These are phyloP conservation scores for Peromyscus attwateri DNA, from an alignment of 2,797 vertebrate genomes.

Conservation along the genomic window DNA sequence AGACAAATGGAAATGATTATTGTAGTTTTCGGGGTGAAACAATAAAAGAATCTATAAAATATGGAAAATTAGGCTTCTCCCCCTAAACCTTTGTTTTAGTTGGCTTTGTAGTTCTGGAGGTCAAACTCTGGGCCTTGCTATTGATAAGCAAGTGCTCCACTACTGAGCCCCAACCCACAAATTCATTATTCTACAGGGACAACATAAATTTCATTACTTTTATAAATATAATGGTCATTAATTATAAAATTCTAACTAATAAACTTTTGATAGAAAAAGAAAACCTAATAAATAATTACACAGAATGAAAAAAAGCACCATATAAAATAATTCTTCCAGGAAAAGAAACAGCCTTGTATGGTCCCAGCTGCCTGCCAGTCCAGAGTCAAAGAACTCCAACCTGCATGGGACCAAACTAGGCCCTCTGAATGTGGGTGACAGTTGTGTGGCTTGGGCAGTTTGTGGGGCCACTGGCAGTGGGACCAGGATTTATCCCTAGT, in stretches of 20 bases:
- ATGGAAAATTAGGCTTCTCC: background rate
- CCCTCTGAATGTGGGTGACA: too few species aligned
- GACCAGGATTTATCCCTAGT: too few species aligned
- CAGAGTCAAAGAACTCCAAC: too few species aligned
- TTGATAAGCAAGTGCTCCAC: background rate
- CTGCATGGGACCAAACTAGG: too few species aligned
- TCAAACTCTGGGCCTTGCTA: background rate
- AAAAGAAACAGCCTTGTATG: background rate
- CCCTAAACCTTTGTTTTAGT: background rate
- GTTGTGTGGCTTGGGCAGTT: too few species aligned
- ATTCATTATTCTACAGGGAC: background rate
- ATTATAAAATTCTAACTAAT: background rate
- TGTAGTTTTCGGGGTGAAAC: background rate
- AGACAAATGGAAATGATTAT: background rate
- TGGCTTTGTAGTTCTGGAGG: background rate
- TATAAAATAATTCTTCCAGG: background rate
- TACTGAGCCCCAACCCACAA: background rate
- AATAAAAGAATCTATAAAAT: background rate
- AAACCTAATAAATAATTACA: background rate
- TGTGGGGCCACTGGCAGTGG: too few species aligned
- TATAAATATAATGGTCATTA: constrained; percentile 42
- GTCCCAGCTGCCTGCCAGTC: too few species aligned
- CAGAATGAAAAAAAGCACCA: background rate
- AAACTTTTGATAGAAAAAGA: background rate
- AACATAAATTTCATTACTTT: background rate